Conservation (phyloP, 1,140 invertebrate genomes). For the Agraylea sexmaculata region DNA sequence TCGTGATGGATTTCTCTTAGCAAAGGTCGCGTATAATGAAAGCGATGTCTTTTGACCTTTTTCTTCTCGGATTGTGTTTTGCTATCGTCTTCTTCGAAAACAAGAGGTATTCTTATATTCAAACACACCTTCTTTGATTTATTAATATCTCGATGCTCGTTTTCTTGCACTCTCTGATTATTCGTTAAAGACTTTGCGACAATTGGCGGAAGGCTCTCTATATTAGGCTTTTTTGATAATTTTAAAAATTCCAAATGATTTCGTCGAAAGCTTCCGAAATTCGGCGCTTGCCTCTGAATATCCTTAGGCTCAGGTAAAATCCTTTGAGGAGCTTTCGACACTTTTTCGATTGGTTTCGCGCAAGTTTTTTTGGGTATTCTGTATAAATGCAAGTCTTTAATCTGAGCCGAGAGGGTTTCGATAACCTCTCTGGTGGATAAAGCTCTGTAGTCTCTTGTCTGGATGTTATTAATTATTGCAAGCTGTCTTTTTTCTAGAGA, state of each 20-base stretch:
- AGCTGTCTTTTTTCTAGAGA: too few species aligned
- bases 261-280: too few species aligned
- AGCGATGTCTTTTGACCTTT: not conserved
- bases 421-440: slow-evolving; percentile 17
- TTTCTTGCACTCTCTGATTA: slow-evolving; percentile 7
- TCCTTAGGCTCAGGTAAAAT: too few species aligned
- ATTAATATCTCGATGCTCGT: slow-evolving; percentile 7
- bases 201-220: slow-evolving; percentile 16
- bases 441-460: slow-evolving; percentile 12
- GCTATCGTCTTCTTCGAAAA: slow-evolving; percentile 8
- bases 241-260: too few species aligned
- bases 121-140: slow-evolving; percentile 10
- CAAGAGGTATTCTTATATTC: slow-evolving; percentile 15
- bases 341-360: too few species aligned
- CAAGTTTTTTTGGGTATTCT: too few species aligned
- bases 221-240: too few species aligned
- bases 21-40: not conserved
- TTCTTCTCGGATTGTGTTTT: slow-evolving; percentile 1
- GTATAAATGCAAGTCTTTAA: slow-evolving; percentile 11
- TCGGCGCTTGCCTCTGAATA: too few species aligned
- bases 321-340: too few species aligned
- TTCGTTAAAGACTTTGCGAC: slow-evolving; percentile 15
- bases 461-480: too few species aligned
- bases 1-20: not conserved
- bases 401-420: slow-evolving; percentile 15